Evolutionary conservation across 2,797 vertebrate genomes (phyloP).

Genomic region (Morelia viridis): DNA sequence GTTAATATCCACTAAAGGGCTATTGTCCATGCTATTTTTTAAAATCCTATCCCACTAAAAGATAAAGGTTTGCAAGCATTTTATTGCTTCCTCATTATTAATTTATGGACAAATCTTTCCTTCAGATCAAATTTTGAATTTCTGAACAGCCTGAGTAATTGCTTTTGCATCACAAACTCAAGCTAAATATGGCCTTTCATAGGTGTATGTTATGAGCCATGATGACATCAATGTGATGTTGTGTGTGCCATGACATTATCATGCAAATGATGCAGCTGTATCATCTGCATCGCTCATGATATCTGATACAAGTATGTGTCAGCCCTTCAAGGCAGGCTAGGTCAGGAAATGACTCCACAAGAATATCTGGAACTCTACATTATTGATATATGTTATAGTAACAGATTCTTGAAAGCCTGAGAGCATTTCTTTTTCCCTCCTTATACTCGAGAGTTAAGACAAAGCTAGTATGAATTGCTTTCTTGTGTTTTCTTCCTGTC

Average conservation of each 20-base stretch:
- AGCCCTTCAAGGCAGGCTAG: too few species aligned
- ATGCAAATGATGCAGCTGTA: background rate
- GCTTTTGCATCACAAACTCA: background rate
- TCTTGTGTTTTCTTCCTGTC: background rate
- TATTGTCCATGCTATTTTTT: background rate
- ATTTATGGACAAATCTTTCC: background rate
- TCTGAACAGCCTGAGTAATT: background rate
- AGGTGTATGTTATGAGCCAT: background rate
- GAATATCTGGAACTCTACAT: background rate
- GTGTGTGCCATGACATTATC: background rate
- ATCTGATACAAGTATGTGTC: background rate
- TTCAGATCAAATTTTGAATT: background rate
- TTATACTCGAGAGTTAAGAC: background rate
- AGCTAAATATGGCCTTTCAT: background rate
- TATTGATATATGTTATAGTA: background rate
- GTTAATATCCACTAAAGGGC: background rate
- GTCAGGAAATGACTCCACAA: background rate
- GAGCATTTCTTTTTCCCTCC: background rate
- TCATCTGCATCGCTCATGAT: background rate
- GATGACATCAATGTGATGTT: background rate
- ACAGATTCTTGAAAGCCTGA: background rate
- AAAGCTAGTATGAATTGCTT: background rate
- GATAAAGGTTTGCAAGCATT: background rate
- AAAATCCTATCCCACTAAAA: background rate
- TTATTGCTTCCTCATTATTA: background rate